These are phyloP conservation scores for Vespertilio murinus DNA, from an alignment of 2,797 vertebrate species.

Conservation along the genomic window DNA sequence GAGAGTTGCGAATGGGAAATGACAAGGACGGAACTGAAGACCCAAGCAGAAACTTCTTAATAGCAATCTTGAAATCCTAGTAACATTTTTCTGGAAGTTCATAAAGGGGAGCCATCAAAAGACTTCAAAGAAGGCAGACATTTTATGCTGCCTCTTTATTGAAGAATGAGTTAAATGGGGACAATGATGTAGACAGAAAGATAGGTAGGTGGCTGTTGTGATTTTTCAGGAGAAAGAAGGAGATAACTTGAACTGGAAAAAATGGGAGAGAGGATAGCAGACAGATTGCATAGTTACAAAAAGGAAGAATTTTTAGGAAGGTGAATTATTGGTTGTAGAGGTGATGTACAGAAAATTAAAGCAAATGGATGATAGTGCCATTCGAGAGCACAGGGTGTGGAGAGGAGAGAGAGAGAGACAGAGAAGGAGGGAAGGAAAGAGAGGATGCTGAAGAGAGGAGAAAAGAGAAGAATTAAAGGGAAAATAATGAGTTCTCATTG, in stretches of 20 bases:
- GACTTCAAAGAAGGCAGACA: background rate
- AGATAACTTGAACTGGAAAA: background rate
- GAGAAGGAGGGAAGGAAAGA: too few species aligned
- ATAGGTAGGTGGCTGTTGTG: background rate
- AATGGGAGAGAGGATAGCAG: background rate
- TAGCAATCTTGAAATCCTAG: background rate
- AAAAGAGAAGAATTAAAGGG: background rate
- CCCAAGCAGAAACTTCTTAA: background rate
- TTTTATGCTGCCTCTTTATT: background rate
- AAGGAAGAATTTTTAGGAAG: background rate
- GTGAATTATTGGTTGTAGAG: background rate
- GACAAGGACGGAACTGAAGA: background rate
- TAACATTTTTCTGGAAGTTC: background rate
- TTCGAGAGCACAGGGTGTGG: background rate
- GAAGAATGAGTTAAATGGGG: background rate
- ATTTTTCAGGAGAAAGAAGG: background rate
- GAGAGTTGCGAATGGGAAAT: background rate
- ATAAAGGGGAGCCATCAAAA: background rate
- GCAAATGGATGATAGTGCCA: background rate
- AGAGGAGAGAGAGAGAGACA: fast-evolving
- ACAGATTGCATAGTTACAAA: background rate
- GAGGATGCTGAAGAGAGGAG: too few species aligned
- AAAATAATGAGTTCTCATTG: background rate
- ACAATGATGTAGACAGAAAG: background rate
- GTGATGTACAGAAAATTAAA: background rate